phyloP scores from a whole-genome alignment of 2,888 invertebrate genomes.

The Parascotia fuliginaria region DNA sequence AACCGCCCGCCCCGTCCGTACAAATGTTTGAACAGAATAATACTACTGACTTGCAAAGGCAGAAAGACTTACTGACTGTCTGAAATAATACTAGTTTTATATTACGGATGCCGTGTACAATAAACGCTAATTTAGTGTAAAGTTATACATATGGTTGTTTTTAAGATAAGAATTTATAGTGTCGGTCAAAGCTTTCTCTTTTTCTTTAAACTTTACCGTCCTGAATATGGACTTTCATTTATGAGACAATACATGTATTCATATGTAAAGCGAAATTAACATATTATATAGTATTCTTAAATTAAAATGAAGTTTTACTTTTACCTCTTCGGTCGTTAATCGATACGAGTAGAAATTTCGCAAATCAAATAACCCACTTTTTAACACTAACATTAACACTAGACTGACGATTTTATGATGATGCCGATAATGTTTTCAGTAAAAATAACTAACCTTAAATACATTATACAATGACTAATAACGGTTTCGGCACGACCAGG shows the following conservation, averaged over 20 bases:
- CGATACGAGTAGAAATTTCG: background rate
- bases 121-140: no score
- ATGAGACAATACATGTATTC: no score
- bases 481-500: conserved; percentile 13
- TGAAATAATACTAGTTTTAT: background rate
- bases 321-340: background rate
- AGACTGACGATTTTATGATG: conserved; percentile 16
- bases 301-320: background rate
- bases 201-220: no score
- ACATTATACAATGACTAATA: conserved; percentile 12
- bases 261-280: no score
- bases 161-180: no score
- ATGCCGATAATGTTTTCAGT: conserved; percentile 13
- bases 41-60: conserved; percentile 18
- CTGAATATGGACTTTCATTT: no score
- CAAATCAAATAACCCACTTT: conserved; percentile 1
- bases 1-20: conserved; percentile 17
- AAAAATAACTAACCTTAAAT: conserved; percentile 6
- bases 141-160: no score
- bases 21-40: conserved; percentile 43
- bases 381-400: conserved; percentile 18
- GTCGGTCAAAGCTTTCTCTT: no score
- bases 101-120: background rate
- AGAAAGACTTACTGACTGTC: background rate
- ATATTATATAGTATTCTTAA: no score